Percentiles rank a stretch among this genome's conserved stretches.
phyloP scores from a whole-genome alignment of 2,888 invertebrate species.

The Entomobrya proxima region DNA sequence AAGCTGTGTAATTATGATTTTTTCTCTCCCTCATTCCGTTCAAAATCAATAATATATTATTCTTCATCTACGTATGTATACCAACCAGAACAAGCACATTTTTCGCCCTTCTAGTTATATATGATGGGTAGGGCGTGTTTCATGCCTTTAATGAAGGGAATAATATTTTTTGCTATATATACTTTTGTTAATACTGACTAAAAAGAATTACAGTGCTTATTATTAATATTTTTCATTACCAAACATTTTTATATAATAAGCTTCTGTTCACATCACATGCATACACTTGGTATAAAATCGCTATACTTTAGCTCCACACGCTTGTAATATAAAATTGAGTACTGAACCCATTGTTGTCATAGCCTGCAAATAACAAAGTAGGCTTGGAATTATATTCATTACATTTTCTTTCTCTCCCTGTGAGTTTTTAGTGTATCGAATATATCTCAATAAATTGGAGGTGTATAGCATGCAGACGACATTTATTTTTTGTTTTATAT shows the following conservation, averaged over 20 bases:
- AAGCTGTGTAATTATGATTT: constrained; percentile 48
- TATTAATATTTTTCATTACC: constrained; percentile 46
- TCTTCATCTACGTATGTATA: constrained; percentile 10
- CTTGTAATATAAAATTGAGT: not conserved
- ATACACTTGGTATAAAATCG: not conserved
- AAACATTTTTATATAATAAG: constrained; percentile 41
- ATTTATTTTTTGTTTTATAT: not conserved
- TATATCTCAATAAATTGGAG: not conserved
- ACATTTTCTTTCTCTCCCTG: constrained; percentile 1
- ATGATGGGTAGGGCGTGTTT: constrained; percentile 56
- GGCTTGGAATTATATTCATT: constrained; percentile 15
- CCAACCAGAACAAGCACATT: not conserved
- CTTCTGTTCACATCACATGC: not conserved
- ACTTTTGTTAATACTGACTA: constrained; percentile 11
- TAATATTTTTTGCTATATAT: constrained; percentile 24
- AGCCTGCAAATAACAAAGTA: too few species aligned
- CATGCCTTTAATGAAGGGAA: constrained; percentile 56
- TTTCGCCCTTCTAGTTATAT: constrained; percentile 14
- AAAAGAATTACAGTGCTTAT: constrained; percentile 52
- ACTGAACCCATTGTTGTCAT: constrained; percentile 7
- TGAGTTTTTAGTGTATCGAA: constrained; percentile 3
- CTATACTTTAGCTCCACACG: not conserved
- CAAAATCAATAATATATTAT: constrained; percentile 54
- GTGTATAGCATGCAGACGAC: not conserved
- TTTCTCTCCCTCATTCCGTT: constrained; percentile 29